A percentile compares a stretch with the other conserved stretches of the same genome.
Evolutionary conservation across 2,797 vertebrate genomes (phyloP).

Genomic region (Perodicticus potto): DNA sequence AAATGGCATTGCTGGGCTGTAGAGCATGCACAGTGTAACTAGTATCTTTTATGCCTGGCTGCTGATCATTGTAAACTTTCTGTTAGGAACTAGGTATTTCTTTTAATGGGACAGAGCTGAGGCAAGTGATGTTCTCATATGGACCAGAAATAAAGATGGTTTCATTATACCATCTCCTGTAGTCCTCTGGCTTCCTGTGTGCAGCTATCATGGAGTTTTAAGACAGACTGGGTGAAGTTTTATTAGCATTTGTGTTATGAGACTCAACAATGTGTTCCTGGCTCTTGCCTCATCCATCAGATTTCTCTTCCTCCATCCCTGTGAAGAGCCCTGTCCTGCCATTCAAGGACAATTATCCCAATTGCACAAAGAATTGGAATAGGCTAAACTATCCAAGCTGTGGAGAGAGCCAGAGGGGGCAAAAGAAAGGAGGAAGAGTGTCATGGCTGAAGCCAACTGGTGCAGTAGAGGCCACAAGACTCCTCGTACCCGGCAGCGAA

Average conservation of each 20-base stretch:
- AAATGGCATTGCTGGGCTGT: not conserved
- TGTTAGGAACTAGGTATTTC: not conserved
- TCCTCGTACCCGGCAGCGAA: not conserved
- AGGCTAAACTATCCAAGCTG: not conserved
- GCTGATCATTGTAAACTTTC: not conserved
- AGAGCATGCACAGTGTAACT: not conserved
- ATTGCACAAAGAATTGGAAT: constrained; percentile 24
- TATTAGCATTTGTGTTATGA: not conserved
- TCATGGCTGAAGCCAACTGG: not conserved
- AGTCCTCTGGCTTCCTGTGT: not conserved
- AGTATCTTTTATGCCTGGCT: not conserved
- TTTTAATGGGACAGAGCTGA: not conserved
- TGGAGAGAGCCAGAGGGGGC: not conserved
- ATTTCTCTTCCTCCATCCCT: not conserved
- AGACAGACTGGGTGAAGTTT: not conserved
- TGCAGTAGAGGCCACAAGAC: not conserved
- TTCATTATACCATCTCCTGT: not conserved
- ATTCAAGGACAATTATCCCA: not conserved
- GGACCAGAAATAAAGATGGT: not conserved
- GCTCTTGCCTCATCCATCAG: not conserved
- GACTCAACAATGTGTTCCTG: not conserved
- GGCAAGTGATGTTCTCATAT: not conserved
- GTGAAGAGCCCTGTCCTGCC: not conserved
- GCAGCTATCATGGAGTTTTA: not conserved
- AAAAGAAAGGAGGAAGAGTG: not conserved